A percentile compares a stretch with the other conserved stretches of the same genome.
Conservation (phyloP, 1,140 invertebrate species). For the Zaprionus vittiger region DNA sequence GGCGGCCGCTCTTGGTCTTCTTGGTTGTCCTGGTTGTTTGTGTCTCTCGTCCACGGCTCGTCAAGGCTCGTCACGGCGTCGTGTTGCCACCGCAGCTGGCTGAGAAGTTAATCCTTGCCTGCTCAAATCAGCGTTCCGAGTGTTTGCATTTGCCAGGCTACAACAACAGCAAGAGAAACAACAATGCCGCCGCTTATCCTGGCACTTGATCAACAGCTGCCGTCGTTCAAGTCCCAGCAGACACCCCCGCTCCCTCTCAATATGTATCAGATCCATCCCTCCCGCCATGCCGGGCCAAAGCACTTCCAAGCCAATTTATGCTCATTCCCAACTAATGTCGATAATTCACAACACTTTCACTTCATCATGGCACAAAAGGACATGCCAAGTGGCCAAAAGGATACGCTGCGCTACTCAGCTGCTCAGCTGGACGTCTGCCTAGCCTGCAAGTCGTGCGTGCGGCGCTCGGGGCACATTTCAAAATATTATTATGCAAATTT, state of each 20-base stretch:
- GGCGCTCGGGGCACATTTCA: conserved; percentile 56
- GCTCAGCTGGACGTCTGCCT: conserved; percentile 57
- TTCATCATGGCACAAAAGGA: conserved; percentile 65
- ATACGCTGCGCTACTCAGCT: conserved; percentile 13
- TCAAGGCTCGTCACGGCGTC: conserved; percentile 18
- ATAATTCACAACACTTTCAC: conserved; percentile 82
- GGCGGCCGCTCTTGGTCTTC: background rate
- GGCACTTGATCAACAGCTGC: conserved; percentile 76
- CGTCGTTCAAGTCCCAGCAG: conserved; percentile 59
- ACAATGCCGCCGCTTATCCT: conserved; percentile 62
- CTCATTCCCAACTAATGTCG: conserved; percentile 48
- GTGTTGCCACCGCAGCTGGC: conserved; percentile 55
- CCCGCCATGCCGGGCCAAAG: background rate
- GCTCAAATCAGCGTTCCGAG: conserved; percentile 62
- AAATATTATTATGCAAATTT: conserved; percentile 82
- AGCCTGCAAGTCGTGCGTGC: background rate
- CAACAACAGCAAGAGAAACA: conserved; percentile 30
- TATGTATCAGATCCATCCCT: too few species aligned
- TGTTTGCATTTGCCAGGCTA: conserved; percentile 55
- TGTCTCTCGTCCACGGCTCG: background rate
- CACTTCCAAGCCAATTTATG: conserved; percentile 43
- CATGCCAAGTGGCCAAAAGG: conserved; percentile 46
- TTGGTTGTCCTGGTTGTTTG: background rate
- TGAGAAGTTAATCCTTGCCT: conserved; percentile 76
- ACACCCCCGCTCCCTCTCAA: conserved; percentile 33